These are phyloP conservation scores for Zoanthus sociatus DNA, from an alignment of 92 coral and sea anemone species.

Conservation along the genomic window DNA sequence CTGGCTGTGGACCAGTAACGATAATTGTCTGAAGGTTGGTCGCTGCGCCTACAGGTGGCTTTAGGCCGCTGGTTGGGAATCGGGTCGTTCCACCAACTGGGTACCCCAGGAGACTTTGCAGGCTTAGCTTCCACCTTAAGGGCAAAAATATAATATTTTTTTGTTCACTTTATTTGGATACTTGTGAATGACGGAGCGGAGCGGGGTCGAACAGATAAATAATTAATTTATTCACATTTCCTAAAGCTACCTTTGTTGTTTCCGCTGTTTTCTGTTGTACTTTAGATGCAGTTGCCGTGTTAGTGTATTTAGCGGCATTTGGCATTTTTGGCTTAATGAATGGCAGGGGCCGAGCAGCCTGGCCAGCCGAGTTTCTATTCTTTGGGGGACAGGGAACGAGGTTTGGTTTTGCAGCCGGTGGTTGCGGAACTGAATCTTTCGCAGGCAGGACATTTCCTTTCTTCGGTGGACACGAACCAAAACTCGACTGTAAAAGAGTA, in stretches of 20 bases:
- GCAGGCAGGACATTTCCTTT: constrained; percentile 24
- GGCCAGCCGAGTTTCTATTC: neutral
- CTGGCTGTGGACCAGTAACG: neutral
- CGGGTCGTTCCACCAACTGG: constrained; percentile 39
- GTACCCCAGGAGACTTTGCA: constrained; percentile 22
- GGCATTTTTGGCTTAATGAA: neutral
- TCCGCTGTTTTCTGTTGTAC: neutral
- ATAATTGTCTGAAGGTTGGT: neutral
- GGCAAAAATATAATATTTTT: neutral
- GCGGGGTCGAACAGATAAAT: too few relatives aligned
- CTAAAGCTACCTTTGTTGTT: neutral
- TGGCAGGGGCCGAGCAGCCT: constrained; percentile 16
- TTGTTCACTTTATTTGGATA: too few relatives aligned
- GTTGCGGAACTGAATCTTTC: neutral
- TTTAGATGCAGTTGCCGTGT: neutral
- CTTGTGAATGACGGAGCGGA: too few relatives aligned
- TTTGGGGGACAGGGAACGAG: constrained; percentile 19
- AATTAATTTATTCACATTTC: neutral
- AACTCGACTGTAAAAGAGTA: neutral
- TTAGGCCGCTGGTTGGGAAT: constrained; percentile 24
- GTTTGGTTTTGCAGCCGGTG: neutral
- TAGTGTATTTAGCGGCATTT: neutral
- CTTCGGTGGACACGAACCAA: constrained; percentile 1
- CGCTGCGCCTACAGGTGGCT: neutral
- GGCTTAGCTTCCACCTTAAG: constrained; percentile 3